Base-by-base conservation (phyloP, 2,797 vertebrate genomes). In the Furcifer pardalis region DNA sequence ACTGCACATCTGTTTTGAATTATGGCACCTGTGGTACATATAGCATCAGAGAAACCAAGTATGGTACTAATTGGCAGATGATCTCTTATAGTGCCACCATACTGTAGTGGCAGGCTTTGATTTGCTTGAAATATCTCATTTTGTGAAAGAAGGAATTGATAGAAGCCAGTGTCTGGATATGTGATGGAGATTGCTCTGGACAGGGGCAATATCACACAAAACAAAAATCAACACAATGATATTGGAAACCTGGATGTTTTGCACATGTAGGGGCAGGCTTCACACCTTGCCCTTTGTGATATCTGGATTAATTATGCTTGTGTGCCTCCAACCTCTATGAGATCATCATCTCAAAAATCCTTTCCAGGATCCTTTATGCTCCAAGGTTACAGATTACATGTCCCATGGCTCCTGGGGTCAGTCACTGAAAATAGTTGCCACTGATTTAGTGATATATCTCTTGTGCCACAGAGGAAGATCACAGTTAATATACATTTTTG, bases 401-500 rank as follows among this genome's bases (percentile, higher is more conserved):
- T 83, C 74, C 84, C 2, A 19, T 37, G 59, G 46, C 37, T 69
- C 79, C 0, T 0, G 82, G 82, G n/a, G 65, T n/a, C 85, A 77
- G 79, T 0, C 0, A 89, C 91, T 93, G 87, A 93, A 94, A 94
- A 94, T 94, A 95, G 86, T 79, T 49, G 63, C 65, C 75, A 52
- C 82, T 75, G 63, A 62, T 80, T 75, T 71, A 71, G 82, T 42
- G 65, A 72, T 49, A 25, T n/a, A 32, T 77, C 25, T 49, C 66
- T 35, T 49, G n/a, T n/a, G n/a, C n/a, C n/a, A n/a, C n/a, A n/a
- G n/a, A n/a, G n/a, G n/a, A n/a, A n/a, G n/a, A n/a, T n/a, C n/a
- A n/a, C n/a, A n/a, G n/a, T n/a, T n/a, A n/a, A n/a, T n/a, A n/a
- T n/a, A n/a, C n/a, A n/a, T n/a, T n/a, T n/a, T n/a, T n/a, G n/a